Base-by-base conservation (phyloP, 2,888 invertebrate species). In the Drosophila anomalata region DNA sequence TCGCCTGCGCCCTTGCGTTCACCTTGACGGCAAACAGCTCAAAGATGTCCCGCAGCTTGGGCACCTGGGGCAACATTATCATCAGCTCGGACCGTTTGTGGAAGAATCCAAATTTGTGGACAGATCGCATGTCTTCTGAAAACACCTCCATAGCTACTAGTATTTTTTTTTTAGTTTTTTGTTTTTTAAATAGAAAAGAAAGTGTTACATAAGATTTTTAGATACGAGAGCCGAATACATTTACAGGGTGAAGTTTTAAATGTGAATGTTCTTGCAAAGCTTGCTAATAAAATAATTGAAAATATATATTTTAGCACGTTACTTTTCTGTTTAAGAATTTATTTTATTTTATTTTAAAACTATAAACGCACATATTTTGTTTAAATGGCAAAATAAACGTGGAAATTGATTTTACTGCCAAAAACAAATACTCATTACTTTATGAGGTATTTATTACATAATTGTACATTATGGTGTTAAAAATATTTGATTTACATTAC, bases 111-210 rank as follows among this genome's bases (percentile, higher is more conserved):
- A 54, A 14, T 7, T 55, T 55, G 7, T 39, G n/a, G 12, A 24
- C 8, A 22, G 0, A 52, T 50, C n/a, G 12, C n/a, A 41, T 61
- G 61, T 75, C 67, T 79, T 76, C 77, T 58, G 11, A 39, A 14
- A 20, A 20, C 3, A 1, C 42, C 8, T 17, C 20, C 20, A 20
- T 20, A 17, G 42, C 9, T 33, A 4, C 33, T 12, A 17, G 12
- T 33, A 17, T 8, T 31, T 20, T 11, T 33, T 11, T 12, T 26
- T 33, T 33, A 33, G 1, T 33, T 12, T 33, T 33, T 36, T 33
- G 11, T 36, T 36, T 12, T 36, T 36, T 36, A 11, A 33, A 12
- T 33, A 33, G 36, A 14, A 36, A 36, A 36, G n/a, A n/a, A 36
- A 36, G n/a, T n/a, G 4, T 36, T n/a, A 36, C n/a, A 36, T n/a